Percentiles rank a stretch among this genome's conserved stretches.
phyloP scores from a whole-genome alignment of 1,140 invertebrate species.

The Nebria ingens region DNA sequence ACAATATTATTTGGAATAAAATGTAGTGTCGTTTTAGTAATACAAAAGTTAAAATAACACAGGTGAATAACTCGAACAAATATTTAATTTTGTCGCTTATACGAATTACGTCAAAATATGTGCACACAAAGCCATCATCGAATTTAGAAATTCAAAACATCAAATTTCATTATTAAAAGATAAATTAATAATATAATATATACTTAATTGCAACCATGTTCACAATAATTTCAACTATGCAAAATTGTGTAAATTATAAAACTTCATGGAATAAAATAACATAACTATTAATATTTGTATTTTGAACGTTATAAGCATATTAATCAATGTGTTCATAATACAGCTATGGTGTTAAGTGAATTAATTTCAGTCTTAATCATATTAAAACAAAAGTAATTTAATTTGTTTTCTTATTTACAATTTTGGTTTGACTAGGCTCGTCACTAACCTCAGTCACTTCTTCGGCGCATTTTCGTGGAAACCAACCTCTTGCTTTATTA shows the following conservation, averaged over 20 bases:
- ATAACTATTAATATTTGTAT: background rate
- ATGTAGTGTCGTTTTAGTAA: no score
- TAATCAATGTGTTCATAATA: background rate
- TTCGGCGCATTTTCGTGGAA: constrained; percentile 63
- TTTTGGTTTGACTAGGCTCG: background rate
- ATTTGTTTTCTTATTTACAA: background rate
- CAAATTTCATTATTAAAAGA: no score
- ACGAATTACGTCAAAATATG: no score
- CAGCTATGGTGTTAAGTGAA: background rate
- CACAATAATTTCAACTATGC: background rate
- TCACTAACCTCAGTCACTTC: constrained; percentile 33
- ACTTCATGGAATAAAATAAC: background rate
- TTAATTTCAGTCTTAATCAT: background rate
- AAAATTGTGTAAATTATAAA: background rate
- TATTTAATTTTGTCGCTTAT: no score
- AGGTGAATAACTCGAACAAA: no score
- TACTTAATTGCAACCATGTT: no score
- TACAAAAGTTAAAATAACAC: no score
- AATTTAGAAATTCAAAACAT: no score
- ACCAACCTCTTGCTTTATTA: constrained; percentile 62
- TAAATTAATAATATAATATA: no score
- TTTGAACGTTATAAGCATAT: background rate
- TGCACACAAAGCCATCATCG: no score
- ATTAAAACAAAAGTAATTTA: no score
- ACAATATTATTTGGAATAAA: no score